Base-by-base conservation (phyloP, 2,888 invertebrate species). In the Pyrocoelia pectoralis region DNA sequence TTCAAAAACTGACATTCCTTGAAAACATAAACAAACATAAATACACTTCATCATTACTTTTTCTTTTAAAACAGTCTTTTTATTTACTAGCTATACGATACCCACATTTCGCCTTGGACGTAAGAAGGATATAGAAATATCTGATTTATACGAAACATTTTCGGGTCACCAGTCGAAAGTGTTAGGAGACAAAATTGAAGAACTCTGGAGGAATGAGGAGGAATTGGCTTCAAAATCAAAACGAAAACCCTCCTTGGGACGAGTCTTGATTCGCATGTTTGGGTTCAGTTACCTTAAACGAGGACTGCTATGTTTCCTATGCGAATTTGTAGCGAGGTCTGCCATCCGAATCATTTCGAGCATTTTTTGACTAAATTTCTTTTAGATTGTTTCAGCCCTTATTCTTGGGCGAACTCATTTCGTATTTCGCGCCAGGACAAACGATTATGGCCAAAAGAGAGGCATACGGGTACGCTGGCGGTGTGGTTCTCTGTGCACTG, bases 391-490 rank as follows among this genome's bases (percentile, higher is more conserved):
- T 70, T 9, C 82, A 81, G 70, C 81, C 81, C 4, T 79, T 89
- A 67, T 87, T 86, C 72, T 81, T 90, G 52, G 88, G 89, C 41
- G 84, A 85, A 70, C 79, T 90, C 65, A 85, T 90, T 57, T 82
- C 85, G 50, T 89, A 84, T 80, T 90, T 88, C 80, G 82, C 82
- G 5, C 83, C 84, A 0, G 80, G 60, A 77, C 81, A 76, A 80
- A 68, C 62, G 12, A 70, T 70, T 15, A 73, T 80, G 51, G 70
- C 73, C 14, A 68, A 82, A 57, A 76, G 83, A 8, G 85, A 89
- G 19, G 94, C 95, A 0, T 94, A 92, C 78, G 80, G 90, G 57
- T 94, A 92, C 77, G 94, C 94, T 1, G 86, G 83, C 0, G 91
- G 88, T 2, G 88, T 95, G 15, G 87, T 94, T 14, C 72, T 90